Evolutionary conservation across 2,888 invertebrate genomes (phyloP), one percentile per base, ranked within the genome.

Genomic region (Busseola fusca): DNA sequence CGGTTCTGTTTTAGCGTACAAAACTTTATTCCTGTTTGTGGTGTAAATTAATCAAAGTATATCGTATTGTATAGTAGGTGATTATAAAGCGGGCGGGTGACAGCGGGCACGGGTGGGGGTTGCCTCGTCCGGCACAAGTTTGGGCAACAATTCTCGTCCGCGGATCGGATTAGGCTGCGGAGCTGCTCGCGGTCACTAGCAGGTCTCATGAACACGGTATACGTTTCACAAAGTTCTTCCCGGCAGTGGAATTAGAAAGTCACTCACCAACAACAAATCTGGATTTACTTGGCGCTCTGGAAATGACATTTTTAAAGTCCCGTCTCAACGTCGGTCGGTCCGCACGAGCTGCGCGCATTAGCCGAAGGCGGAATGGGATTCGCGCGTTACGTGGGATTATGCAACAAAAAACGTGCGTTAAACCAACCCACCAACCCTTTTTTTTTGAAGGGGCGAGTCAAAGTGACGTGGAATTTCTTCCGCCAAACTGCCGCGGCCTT

Each of bases 161-260:
- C 90, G 93, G 92, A 92, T 92, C 93, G 95, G 94, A 94, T 94
- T 94, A 94, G 93, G 89, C 88, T 87, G 89, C 82, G 89, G 88
- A 88, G 86, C 91, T 88, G 91, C 88, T 90, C 90, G 95, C 92
- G 95, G 95, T 93, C 93, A 91, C 91, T 90, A 87, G 85, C 93
- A 93, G 93, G 91, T 91, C 92, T 91, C 93, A 86, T 88, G 91
- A 89, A 95, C 95, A 95, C 92, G 92, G 92, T 92, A 94, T 94
- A 94, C 94, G 93, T 95, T 95, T 95, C 93, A 95, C 91, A 93
- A 95, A 95, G 93, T 95, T 95, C 92, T 90, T 89, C 89, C 86
- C 85, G 88, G 87, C 86, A 87, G 83, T 85, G 89, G 93, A 95
- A 95, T 95, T 95, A 95, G 94, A 93, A 94, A 95, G 95, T 94